Conservation (phyloP, 2,797 vertebrate species). For the Rhadinocentrus ornatus region DNA sequence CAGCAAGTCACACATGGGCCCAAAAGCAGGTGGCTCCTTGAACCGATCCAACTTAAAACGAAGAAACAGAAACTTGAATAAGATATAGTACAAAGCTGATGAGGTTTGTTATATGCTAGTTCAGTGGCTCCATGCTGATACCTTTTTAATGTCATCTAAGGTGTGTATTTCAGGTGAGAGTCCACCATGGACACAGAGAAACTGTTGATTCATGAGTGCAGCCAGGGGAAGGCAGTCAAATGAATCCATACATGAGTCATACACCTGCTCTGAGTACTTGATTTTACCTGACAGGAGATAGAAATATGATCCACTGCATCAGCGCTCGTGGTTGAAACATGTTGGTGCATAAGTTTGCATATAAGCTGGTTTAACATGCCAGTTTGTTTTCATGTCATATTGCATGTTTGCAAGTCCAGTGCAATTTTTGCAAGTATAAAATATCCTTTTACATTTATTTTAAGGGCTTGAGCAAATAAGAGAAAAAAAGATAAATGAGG, state of each 20-base stretch:
- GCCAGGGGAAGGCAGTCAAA: conserved; percentile 89
- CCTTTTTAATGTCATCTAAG: conserved; percentile 89
- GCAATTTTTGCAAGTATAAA: neutral
- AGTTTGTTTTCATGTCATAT: neutral
- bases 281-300: conserved; percentile 84
- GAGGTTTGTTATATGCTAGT: neutral
- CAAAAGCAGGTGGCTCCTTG: conserved; percentile 87
- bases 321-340: neutral
- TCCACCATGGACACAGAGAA: conserved; percentile 87
- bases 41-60: conserved; percentile 84
- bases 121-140: conserved; percentile 36
- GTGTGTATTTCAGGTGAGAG: conserved; percentile 88
- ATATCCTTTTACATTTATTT: neutral
- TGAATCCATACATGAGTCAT: conserved; percentile 88
- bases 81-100: neutral
- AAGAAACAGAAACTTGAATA: neutral
- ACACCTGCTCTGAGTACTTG: conserved; percentile 89
- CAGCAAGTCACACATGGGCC: conserved; percentile 88
- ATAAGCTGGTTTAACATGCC: neutral
- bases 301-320: conserved; percentile 1
- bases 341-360: neutral
- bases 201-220: conserved; percentile 89
- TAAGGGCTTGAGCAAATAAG: neutral
- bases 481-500: neutral
- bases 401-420: neutral